Evolutionary conservation across 1,140 invertebrate genomes (phyloP).

Genomic region (Zaprionus davidi): DNA sequence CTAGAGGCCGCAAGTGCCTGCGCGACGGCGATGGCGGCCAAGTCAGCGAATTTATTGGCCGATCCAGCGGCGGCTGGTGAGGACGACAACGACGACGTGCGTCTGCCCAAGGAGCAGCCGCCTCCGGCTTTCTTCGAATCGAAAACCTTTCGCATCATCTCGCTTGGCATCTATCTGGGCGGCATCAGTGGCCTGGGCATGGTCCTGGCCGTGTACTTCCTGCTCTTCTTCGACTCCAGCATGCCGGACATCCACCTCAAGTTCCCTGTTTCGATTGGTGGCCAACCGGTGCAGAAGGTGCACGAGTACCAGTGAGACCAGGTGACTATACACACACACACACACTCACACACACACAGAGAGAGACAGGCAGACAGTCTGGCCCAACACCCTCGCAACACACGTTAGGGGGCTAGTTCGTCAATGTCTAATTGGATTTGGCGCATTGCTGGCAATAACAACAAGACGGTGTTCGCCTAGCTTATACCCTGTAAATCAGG

Average conservation of each 20-base stretch:
- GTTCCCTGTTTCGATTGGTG: conserved; percentile 79
- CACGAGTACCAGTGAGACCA: conserved; percentile 70
- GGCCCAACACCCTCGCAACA: neutral
- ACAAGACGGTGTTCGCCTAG: neutral
- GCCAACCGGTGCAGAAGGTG: conserved; percentile 76
- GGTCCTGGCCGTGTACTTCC: conserved; percentile 70
- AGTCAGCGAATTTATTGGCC: neutral
- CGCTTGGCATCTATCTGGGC: conserved; percentile 68
- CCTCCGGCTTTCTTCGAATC: conserved; percentile 68
- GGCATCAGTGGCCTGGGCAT: conserved; percentile 81
- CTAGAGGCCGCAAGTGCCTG: neutral
- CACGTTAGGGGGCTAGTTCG: neutral
- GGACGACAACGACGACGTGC: conserved; percentile 41
- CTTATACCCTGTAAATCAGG: conserved; percentile 8
- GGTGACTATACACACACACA: neutral
- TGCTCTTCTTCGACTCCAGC: conserved; percentile 76
- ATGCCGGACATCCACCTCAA: conserved; percentile 81
- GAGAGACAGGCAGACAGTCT: neutral
- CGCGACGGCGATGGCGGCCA: conserved; percentile 30
- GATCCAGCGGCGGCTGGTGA: neutral
- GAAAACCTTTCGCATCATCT: conserved; percentile 73
- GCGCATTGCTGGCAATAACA: neutral
- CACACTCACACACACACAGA: neutral
- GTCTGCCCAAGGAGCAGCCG: conserved; percentile 61
- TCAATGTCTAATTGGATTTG: conserved; percentile 31